Base-by-base conservation (phyloP, 1,140 invertebrate species). In the Helicoverpa armigera region DNA sequence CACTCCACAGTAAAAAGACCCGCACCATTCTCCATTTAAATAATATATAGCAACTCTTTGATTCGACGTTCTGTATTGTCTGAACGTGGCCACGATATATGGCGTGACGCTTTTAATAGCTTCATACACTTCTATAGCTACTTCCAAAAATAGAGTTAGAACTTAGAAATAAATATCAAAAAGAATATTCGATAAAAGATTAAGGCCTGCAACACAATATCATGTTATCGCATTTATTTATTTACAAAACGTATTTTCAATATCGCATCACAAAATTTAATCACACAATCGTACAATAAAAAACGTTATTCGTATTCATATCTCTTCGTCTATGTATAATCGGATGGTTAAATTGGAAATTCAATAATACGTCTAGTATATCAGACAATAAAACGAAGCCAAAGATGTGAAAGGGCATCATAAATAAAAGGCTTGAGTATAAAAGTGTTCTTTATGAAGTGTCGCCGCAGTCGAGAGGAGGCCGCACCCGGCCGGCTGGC, bases 391-490 rank as follows among this genome's bases (percentile, higher is more conserved):
- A 91, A 89, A 93, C 80, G 87, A 90, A 91, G 87, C 85, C 87
- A 84, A 89, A 93, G 90, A 90, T 87, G 92, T 91, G 89, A 92
- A 90, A 91, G 88, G 89, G 88, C 87, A 89, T 87, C 89, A 91
- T 93, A 94, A 93, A 94, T 93, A 93, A 94, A 92, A 92, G 90
- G 88, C 87, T 91, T 89, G 86, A 89, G 90, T 92, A 93, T 91
- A 93, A 94, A 93, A 94, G 91, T 94, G 88, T 92, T 92, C 91
- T 94, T 94, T 94, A 94, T 94, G 93, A 94, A 94, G 92, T 92
- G 93, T 93, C 87, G 89, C 91, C 91, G 86, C 90, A 90, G 87
- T 88, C 85, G 87, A 82, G 78, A 60, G 60, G 81, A 58, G 76
- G 76, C 63, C 85, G 85, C 72, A 82, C 80, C 83, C 83, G 75